Evolutionary conservation across 2,113 vertebrate species (phyloP).

Genomic region (Tragelaphus imberbis): DNA sequence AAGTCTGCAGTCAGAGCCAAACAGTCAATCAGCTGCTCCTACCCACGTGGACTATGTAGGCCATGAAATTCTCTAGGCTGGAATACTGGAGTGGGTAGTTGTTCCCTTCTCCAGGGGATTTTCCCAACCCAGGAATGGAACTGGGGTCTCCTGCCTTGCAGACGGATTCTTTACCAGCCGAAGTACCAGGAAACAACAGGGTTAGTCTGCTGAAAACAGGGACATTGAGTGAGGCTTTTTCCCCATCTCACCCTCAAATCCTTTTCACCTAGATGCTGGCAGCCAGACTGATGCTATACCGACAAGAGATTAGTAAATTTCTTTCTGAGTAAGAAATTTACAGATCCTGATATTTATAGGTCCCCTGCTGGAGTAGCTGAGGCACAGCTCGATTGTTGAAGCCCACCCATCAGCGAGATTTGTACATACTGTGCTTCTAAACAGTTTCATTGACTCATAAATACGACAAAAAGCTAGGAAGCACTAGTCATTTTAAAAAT

Average conservation of each 20-base stretch:
- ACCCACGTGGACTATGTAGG: neutral
- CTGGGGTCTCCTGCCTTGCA: neutral
- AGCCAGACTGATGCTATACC: neutral
- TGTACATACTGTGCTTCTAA: neutral
- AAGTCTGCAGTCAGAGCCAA: neutral
- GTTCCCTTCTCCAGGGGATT: neutral
- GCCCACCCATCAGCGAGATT: neutral
- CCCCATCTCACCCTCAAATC: neutral
- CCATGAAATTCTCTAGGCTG: neutral
- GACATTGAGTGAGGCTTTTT: neutral
- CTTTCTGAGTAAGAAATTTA: neutral
- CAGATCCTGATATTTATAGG: neutral
- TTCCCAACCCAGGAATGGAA: neutral
- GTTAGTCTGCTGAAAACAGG: neutral
- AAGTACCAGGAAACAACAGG: neutral
- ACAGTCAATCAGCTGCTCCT: neutral
- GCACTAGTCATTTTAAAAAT: neutral
- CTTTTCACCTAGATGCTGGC: neutral
- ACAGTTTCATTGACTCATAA: neutral
- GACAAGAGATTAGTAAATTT: neutral
- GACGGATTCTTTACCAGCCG: neutral
- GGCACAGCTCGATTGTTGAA: neutral
- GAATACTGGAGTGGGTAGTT: neutral
- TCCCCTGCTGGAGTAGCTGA: neutral
- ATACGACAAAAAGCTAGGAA: neutral